These are phyloP conservation scores for Oscheius sp. DNA, from an alignment of 2,888 invertebrate species.

Conservation along the genomic window DNA sequence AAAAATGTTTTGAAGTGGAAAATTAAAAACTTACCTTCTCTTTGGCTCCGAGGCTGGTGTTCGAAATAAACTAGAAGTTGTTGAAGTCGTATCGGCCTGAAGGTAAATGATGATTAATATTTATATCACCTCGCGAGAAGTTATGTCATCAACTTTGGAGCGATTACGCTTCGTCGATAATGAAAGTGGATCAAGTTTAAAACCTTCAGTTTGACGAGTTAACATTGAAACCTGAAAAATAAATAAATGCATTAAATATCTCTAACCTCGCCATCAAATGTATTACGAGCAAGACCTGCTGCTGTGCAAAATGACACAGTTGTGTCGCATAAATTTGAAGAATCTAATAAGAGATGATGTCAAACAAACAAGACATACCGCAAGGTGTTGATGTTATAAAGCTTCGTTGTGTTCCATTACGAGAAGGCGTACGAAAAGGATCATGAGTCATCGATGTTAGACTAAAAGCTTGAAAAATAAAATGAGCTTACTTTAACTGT, in stretches of 20 bases:
- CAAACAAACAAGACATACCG: neutral
- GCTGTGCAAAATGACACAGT: neutral
- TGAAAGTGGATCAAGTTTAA: conserved; percentile 4
- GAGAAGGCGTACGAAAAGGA: conserved; percentile 21
- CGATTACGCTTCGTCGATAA: too few species aligned
- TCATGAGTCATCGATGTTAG: conserved; percentile 22
- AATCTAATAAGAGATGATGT: neutral
- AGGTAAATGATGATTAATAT: too few species aligned
- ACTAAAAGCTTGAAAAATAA: neutral
- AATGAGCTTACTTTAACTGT: conserved; percentile 14
- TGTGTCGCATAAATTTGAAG: neutral
- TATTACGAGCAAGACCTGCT: neutral
- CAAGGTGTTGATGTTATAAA: conserved; percentile 23
- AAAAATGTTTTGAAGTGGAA: too few species aligned
- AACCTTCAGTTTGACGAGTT: neutral
- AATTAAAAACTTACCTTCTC: too few species aligned
- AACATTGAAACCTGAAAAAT: conserved; percentile 9
- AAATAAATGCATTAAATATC: neutral
- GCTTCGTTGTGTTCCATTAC: neutral
- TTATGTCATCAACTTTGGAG: too few species aligned
- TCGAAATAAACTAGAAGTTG: too few species aligned
- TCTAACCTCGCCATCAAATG: conserved; percentile 3
- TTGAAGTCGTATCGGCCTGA: too few species aligned
- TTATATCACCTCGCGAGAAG: too few species aligned
- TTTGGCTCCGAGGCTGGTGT: too few species aligned